Conservation (phyloP, 2,888 invertebrate species). For the Empis livida region DNA sequence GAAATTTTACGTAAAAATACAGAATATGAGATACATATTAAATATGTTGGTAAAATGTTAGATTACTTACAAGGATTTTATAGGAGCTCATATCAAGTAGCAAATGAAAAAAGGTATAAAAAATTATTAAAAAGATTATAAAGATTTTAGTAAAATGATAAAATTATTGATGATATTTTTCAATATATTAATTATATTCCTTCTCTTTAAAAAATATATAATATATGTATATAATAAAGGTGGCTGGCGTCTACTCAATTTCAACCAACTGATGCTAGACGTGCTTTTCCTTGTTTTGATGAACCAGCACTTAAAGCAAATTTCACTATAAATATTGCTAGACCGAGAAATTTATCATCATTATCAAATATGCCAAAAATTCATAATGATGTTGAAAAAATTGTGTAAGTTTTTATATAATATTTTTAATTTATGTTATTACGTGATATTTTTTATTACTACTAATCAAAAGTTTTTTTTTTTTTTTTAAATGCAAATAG, state of each 20-base stretch:
- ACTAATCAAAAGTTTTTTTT: no score
- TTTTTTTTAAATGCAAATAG: no score
- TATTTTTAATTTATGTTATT: no score
- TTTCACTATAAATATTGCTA: slow-evolving; percentile 63
- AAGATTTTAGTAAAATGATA: background rate
- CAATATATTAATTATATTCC: slow-evolving; percentile 7
- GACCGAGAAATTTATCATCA: slow-evolving; percentile 56
- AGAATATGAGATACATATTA: slow-evolving; percentile 54
- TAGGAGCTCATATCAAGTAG: slow-evolving; percentile 61
- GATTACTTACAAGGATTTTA: slow-evolving; percentile 72
- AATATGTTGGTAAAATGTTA: slow-evolving; percentile 58
- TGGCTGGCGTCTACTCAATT: slow-evolving; percentile 75
- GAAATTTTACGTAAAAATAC: slow-evolving; percentile 43
- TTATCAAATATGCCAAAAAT: slow-evolving; percentile 64
- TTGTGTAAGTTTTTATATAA: slow-evolving; percentile 22
- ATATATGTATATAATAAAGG: slow-evolving; percentile 35
- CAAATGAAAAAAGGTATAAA: slow-evolving; percentile 51
- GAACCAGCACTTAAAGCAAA: slow-evolving; percentile 72
- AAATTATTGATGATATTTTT: background rate
- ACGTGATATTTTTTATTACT: no score
- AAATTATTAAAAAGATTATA: background rate
- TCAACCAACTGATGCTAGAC: slow-evolving; percentile 67
- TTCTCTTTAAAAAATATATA: background rate
- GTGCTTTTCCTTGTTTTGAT: slow-evolving; percentile 79
- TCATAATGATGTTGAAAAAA: slow-evolving; percentile 11